Base-by-base conservation (phyloP, 2,113 vertebrate species). In the Nothobranchius furzeri region DNA sequence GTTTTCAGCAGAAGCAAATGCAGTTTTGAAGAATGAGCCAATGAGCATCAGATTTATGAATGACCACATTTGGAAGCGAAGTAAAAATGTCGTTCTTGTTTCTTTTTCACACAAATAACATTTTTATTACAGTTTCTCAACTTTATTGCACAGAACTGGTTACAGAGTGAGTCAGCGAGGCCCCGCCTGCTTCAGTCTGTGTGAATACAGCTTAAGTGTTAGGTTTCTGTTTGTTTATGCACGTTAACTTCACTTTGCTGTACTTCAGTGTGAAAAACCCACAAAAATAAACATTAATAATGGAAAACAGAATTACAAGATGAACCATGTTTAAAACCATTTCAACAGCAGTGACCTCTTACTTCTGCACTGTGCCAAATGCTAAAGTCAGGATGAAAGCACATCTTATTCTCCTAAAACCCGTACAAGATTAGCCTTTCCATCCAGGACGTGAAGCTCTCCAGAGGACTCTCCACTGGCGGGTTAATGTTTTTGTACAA, bases 111-210 rank as follows among this genome's bases (percentile, higher is more conserved):
- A 57, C 15, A 40, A 40, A 4, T 9, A 2, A 55, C 35, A 24
- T 0, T 14, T 60, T 58, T 58, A 12, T 73, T 37, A 36, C 37
- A 72, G 58, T 75, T 14, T 36, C 11, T 68, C 37, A 47, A 48
- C 46, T 86, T 85, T 85, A 88, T 86, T 85, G 43, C 75, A 70
- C 53, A 82, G 80, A 83, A 81, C 6, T 17, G 17, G 45, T 83
- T 64, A 75, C 65, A 76, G 63, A 68, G 70, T n/a, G 76, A 81
- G 74, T 66, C 51, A 75, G 15, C 1, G 9, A 2, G 3, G 43
- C 35, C 48, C 49, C 2, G 11, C 68, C 36, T 49, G 64, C 42
- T 70, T 49, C 42, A 20, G 20, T 20, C 20, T 20, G 20, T 20
- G 20, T 20, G 20, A 20, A 20, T 20, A 20, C 20, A 20, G 20